Percentiles rank a stretch among this genome's conserved stretches.
These are phyloP conservation scores for Muscicapa comitata DNA, from an alignment of 2,797 vertebrate species.

Conservation along the genomic window DNA sequence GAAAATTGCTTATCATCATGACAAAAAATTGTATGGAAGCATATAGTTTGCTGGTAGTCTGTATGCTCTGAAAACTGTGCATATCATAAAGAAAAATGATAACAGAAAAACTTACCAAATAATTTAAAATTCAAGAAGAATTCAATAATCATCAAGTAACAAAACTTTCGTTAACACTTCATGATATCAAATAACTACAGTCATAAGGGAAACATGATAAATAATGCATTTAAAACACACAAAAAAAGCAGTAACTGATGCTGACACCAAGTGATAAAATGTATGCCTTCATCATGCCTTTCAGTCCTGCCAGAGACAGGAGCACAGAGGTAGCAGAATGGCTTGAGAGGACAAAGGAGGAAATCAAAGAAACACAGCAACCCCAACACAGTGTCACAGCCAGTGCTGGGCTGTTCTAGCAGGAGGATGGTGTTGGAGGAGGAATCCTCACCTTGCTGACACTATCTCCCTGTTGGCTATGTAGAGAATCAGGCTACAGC, in stretches of 20 bases:
- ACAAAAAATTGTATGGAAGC: not conserved
- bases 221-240: not conserved
- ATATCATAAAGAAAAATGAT: not conserved
- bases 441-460: not conserved
- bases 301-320: not conserved
- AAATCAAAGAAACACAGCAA: not conserved
- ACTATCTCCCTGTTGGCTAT: not conserved
- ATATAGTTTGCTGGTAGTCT: not conserved
- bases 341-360: not conserved
- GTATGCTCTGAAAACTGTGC: not conserved
- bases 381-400: not conserved
- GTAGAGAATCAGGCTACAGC: not conserved
- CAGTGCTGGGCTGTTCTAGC: rapidly evolving
- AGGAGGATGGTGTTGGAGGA: not conserved
- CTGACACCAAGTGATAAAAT: not conserved
- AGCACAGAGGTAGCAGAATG: not conserved
- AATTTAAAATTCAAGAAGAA: not conserved
- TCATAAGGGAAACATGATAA: not conserved
- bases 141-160: not conserved
- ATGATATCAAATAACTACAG: not conserved
- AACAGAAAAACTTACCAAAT: not conserved
- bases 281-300: not conserved
- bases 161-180: not conserved
- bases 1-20: not conserved
- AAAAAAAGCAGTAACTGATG: not conserved